Base-by-base conservation (phyloP, 2,888 invertebrate species). In the Caenorhabditis sinica region DNA sequence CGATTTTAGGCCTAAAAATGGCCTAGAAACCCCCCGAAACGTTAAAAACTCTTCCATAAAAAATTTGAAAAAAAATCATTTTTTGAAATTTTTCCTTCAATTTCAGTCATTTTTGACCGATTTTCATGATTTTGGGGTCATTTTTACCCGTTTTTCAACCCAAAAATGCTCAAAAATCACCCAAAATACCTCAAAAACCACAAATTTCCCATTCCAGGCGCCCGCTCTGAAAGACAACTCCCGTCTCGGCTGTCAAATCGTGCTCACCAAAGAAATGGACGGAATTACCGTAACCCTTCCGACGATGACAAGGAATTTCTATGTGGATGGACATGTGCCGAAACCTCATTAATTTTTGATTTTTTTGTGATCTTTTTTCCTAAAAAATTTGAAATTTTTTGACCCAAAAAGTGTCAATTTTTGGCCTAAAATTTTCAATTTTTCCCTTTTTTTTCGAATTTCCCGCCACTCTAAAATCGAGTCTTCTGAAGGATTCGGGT, bases 311-410 rank as follows among this genome's bases (percentile, higher is more conserved):
- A 95, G 97, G 86, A 98, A 98, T 93, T 98, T 97, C 93, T 97
- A 97, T 93, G 98, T 99, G 1, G 99, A 99, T 93, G 98, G 98
- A 20, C 97, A 98, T 93, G 96, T 95, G 89, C 98, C 98, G 0
- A 95, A 96, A 89, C 96, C 97, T 1, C 98, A 98, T 94, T 99
- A 90, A 90, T 75, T 84, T 45, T 63, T 74, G 15, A 25, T 3
- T 56, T 56, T 13, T 56, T 11, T 49, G 15, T 75, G 33, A 3
- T 30, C 49, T 49, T 74, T 79, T 66, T 80, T 28, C 30, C 20
- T 15, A 49, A 17, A 45, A 15, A 8, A 17, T 58, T 28, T 76
- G 25, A 65, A 33, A 58, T 66, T 60, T 60, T 20, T 43, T 23
- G 15, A 45, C n/a, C n/a, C n/a, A 17, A 17, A 45, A 45, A 40